These are phyloP conservation scores for Sternotherus odoratus DNA, from an alignment of 2,797 vertebrate genomes.

Conservation along the genomic window DNA sequence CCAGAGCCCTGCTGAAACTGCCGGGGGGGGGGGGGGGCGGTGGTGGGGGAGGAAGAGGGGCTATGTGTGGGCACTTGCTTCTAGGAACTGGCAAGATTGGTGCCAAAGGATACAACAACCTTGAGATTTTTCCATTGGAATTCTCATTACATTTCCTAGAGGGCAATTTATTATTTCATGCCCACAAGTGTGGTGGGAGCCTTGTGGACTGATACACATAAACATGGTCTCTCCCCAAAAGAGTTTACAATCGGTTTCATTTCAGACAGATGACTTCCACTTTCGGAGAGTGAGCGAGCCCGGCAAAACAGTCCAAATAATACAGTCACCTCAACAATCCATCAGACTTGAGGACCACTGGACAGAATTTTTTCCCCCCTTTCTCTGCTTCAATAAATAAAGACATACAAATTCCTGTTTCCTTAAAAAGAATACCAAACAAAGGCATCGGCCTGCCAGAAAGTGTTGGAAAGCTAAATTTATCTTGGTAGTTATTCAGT, in stretches of 20 bases:
- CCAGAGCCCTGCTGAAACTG: not conserved
- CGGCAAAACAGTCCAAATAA: not conserved
- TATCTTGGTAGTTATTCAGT: fast-evolving
- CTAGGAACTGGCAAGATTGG: not conserved
- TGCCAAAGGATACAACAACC: not conserved
- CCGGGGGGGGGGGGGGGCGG: no score
- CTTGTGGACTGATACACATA: not conserved
- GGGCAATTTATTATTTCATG: not conserved
- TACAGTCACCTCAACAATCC: not conserved
- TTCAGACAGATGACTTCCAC: not conserved
- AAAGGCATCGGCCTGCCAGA: fast-evolving
- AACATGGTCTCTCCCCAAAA: not conserved
- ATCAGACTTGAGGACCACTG: not conserved
- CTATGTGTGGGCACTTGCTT: not conserved
- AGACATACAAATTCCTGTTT: not conserved
- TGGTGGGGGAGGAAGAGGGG: not conserved
- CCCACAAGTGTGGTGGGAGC: no score
- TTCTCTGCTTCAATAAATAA: not conserved
- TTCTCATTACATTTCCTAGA: not conserved
- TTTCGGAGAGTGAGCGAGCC: not conserved
- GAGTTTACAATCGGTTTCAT: not conserved
- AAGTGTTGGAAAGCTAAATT: not conserved
- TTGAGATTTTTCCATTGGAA: not conserved
- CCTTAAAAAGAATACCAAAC: not conserved
- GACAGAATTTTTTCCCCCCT: not conserved